Conservation (phyloP, 2,797 vertebrate genomes). For the Apogon hyalosoma region DNA sequence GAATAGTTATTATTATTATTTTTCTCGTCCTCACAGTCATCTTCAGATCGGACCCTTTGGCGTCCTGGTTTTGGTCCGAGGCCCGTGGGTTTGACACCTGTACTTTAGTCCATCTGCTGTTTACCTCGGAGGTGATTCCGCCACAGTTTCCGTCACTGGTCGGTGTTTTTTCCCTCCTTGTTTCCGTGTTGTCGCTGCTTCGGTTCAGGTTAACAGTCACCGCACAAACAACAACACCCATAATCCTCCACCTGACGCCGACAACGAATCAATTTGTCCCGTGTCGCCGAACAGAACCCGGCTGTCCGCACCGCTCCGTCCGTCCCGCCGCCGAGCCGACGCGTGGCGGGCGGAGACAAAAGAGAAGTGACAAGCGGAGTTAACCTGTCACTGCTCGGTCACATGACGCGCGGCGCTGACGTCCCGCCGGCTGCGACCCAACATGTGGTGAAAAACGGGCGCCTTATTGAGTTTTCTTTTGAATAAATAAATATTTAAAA, state of each 20-base stretch:
- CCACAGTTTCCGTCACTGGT: constrained; percentile 2
- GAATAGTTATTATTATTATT: no score
- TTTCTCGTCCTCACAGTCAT: no score
- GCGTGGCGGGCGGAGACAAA: constrained; percentile 64
- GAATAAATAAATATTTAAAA: constrained; percentile 19
- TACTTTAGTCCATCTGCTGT: no score
- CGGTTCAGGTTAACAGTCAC: constrained; percentile 8
- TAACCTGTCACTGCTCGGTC: constrained; percentile 57
- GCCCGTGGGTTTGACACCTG: no score
- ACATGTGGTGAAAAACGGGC: background rate
- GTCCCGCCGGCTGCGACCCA: constrained; percentile 15
- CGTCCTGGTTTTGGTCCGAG: no score
- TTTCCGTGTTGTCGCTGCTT: constrained; percentile 13
- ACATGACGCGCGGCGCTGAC: constrained; percentile 26
- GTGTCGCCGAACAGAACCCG: background rate
- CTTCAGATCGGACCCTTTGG: no score
- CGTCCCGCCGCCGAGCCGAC: constrained; percentile 1
- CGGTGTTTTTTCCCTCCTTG: constrained; percentile 1
- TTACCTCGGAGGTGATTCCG: background rate
- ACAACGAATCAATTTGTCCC: constrained; percentile 51
- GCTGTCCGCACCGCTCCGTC: constrained; percentile 34
- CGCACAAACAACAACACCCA: background rate
- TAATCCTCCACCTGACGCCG: constrained; percentile 42
- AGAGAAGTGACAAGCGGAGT: constrained; percentile 67
- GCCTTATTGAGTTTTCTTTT: background rate